Evolutionary conservation across 2,113 vertebrate species (phyloP).

Genomic region (Cnemophilus loriae): DNA sequence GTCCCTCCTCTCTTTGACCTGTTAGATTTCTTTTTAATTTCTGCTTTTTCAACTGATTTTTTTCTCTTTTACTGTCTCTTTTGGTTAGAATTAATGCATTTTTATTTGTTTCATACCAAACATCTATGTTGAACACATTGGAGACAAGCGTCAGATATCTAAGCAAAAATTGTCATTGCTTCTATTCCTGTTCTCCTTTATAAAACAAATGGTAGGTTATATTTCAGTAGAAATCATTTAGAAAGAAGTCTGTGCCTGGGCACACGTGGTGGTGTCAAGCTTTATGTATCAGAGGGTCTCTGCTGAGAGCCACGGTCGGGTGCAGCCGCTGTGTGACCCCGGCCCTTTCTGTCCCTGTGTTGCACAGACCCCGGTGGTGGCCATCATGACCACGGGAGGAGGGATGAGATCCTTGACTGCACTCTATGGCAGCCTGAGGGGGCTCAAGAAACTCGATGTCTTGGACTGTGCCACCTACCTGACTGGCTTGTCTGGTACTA

Average conservation of each 20-base stretch:
- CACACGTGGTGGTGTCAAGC: fast-evolving
- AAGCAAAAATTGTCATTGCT: background rate
- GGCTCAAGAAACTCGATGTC: constrained; percentile 76
- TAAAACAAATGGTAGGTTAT: background rate
- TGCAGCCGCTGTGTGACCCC: fast-evolving
- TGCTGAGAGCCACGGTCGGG: background rate
- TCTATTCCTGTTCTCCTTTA: background rate
- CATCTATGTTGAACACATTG: background rate
- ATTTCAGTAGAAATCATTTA: background rate
- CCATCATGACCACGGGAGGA: constrained; percentile 84
- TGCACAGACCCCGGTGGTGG: constrained; percentile 76
- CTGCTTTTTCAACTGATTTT: background rate
- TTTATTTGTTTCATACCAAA: background rate
- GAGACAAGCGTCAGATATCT: background rate
- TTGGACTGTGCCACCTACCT: constrained; percentile 81
- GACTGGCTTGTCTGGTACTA: constrained; percentile 84
- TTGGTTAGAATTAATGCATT: background rate
- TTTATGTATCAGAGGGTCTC: background rate
- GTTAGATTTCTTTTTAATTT: background rate
- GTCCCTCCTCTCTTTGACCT: background rate
- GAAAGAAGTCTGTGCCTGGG: background rate
- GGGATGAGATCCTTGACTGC: constrained; percentile 81
- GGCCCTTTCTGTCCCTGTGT: background rate
- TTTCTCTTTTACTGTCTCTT: background rate
- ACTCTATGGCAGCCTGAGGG: constrained; percentile 77